Base-by-base conservation (phyloP, 1,140 invertebrate genomes). In the Colletes latitarsis region DNA sequence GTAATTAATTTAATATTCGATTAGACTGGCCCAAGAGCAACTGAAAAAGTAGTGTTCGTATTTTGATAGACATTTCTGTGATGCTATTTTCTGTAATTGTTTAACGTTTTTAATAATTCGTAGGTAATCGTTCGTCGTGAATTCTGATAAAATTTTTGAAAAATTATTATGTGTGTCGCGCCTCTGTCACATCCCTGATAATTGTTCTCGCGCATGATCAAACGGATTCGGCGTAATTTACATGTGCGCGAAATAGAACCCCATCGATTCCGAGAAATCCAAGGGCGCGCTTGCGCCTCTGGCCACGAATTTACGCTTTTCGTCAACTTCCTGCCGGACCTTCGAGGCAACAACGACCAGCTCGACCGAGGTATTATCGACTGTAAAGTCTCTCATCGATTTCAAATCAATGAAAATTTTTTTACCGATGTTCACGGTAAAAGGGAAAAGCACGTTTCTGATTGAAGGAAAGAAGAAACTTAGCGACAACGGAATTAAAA, bases 251-350 rank as follows among this genome's bases (percentile, higher is more conserved):
- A 82, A 72, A 39, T 68, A 69, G 52, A 60, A 78, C 55, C 43
- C 63, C 78, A 88, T 88, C 68, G 86, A 88, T 88, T 88, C 70
- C 9, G 46, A n/a, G 49, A 30, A 43, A 53, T 19, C 8, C 8
- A 58, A 55, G 39, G 21, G 10, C 14, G 71, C 83, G 84, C 76
- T 73, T 79, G 80, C 72, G 84, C 70, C n/a, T 5, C 19, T 70
- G n/a, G 6, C 6, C 19, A 19, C 52, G 43, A 55, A 52, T 77
- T 71, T 77, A 21, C 60, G 57, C n/a, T 77, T 73, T 60, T 63
- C 49, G n/a, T n/a, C 53, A n/a, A 49, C 10, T 46, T 43, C 6
- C 58, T n/a, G 30, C 3, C 4, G 19, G 69, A 70, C 1, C 10
- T 53, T 55, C 8, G 4, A 21, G 19, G 10, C 6, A 30, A 30